Evolutionary conservation across 2,888 invertebrate genomes (phyloP), one percentile per base, ranked within the genome.

Genomic region (Aspidiotus rigidus): DNA sequence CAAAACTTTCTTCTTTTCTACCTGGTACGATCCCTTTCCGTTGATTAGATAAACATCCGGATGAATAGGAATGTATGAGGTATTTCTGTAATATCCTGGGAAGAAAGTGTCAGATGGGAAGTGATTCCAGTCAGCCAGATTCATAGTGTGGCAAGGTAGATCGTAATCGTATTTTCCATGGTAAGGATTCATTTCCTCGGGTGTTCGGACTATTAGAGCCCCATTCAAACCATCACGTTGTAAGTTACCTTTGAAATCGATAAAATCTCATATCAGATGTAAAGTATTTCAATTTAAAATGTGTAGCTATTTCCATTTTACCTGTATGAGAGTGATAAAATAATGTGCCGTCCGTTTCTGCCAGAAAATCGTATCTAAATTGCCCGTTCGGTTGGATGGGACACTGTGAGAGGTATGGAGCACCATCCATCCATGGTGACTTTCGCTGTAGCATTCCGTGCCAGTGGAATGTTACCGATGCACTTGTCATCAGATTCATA

Each of bases 401-500:
- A 74, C 88, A 89, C 75, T 89, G 89, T 0, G 88, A 87, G 15
- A 89, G 80, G 82, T 87, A 83, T 0, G 88, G 86, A 6, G 85
- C 86, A 1, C 89, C 89, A 73, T 89, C 89, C 87, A 88, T 88
- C 74, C 82, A 85, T 0, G 87, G 87, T 3, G 86, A 83, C 41
- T 83, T 83, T 74, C 81, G 78, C 77, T 84, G 83, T 74, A 80
- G 75, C 69, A 80, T 77, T 0, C 90, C 91, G 75, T 89, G 86
- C 89, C 90, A 91, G 76, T 91, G 90, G 10, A 91, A 80, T 8
- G 86, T 81, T 0, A 86, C 77, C 63, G 85, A 85, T 75, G 86
- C 84, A 40, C 85, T 85, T 0, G 85, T 84, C 67, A 90, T 79
- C 74, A 82, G 83, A 75, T 90, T 90, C 64, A 82, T 80, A 1